Conservation (phyloP, 2,888 invertebrate genomes). For the Drosophila parthenogenetica region DNA sequence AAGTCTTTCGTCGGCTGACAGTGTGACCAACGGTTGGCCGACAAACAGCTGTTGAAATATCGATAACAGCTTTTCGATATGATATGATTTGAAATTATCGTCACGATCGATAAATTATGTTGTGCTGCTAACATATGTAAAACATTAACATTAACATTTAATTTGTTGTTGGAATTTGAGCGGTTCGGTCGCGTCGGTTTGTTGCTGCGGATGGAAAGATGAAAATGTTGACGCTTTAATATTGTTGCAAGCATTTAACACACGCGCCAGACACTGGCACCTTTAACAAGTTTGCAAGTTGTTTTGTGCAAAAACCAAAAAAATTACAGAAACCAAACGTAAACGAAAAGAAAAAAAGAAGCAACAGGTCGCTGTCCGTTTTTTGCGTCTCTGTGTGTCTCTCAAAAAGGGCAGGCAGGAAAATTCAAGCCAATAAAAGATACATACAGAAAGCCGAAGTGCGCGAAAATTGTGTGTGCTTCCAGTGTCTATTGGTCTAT, state of each 20-base stretch:
- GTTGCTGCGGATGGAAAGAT: slow-evolving; percentile 26
- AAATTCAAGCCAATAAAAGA: slow-evolving; percentile 79
- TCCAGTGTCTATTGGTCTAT: slow-evolving; percentile 7
- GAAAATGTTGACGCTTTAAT: slow-evolving; percentile 33
- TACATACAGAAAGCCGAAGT: slow-evolving; percentile 75
- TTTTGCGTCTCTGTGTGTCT: slow-evolving; percentile 39
- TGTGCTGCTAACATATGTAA: slow-evolving; percentile 46
- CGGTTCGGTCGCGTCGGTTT: slow-evolving; percentile 55
- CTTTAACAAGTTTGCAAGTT: slow-evolving; percentile 41
- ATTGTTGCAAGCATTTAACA: slow-evolving; percentile 40
- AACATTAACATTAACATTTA: slow-evolving; percentile 41
- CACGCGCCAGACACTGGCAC: slow-evolving; percentile 26
- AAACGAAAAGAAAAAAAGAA: slow-evolving; percentile 25
- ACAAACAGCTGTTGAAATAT: slow-evolving; percentile 8
- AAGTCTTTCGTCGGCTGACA: no score
- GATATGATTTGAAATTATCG: background rate
- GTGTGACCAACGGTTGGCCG: background rate
- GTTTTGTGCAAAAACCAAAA: slow-evolving; percentile 22
- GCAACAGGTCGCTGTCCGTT: slow-evolving; percentile 51
- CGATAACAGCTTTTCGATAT: slow-evolving; percentile 2
- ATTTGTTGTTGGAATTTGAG: slow-evolving; percentile 64
- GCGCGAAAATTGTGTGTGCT: slow-evolving; percentile 68
- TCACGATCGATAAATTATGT: slow-evolving; percentile 36
- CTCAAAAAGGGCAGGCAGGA: slow-evolving; percentile 75
- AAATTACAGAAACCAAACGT: background rate